Conservation (phyloP, 2,113 vertebrate genomes). For the Pseudorhombus dupliciocellatus region DNA sequence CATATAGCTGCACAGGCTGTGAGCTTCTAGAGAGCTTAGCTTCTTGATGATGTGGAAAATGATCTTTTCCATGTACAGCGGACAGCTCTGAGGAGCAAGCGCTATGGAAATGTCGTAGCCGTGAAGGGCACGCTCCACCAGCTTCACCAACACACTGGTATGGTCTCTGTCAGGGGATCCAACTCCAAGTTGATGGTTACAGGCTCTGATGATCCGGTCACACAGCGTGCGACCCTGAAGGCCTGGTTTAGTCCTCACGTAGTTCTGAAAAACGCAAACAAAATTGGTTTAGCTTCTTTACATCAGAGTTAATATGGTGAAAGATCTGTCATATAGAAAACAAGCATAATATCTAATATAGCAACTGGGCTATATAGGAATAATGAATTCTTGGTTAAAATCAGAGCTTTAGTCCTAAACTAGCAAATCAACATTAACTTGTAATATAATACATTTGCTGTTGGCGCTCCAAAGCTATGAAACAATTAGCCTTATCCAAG, state of each 20-base stretch:
- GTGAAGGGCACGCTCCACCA: conserved; percentile 82
- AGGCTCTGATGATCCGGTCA: conserved; percentile 86
- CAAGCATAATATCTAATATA: neutral
- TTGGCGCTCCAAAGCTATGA: too few species aligned
- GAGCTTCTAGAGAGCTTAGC: conserved; percentile 53
- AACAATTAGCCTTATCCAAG: too few species aligned
- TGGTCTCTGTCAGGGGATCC: conserved; percentile 51
- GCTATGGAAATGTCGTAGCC: conserved; percentile 77
- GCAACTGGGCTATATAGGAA: neutral
- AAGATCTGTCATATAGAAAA: neutral
- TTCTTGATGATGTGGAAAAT: conserved; percentile 88
- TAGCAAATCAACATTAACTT: too few species aligned
- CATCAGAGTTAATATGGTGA: neutral
- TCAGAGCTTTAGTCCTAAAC: neutral
- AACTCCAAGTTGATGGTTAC: conserved; percentile 83
- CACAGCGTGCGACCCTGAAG: conserved; percentile 77
- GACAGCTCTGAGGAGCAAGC: conserved; percentile 57
- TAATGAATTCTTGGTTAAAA: neutral
- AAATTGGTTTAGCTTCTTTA: neutral
- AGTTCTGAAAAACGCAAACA: conserved; percentile 46
- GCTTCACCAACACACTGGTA: conserved; percentile 73
- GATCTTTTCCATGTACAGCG: conserved; percentile 91
- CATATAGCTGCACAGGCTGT: conserved; percentile 55
- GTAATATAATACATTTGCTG: too few species aligned
- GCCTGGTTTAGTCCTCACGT: conserved; percentile 47